These are phyloP conservation scores for Eumerus sabulonum DNA, from an alignment of 2,888 invertebrate genomes.

Conservation along the genomic window DNA sequence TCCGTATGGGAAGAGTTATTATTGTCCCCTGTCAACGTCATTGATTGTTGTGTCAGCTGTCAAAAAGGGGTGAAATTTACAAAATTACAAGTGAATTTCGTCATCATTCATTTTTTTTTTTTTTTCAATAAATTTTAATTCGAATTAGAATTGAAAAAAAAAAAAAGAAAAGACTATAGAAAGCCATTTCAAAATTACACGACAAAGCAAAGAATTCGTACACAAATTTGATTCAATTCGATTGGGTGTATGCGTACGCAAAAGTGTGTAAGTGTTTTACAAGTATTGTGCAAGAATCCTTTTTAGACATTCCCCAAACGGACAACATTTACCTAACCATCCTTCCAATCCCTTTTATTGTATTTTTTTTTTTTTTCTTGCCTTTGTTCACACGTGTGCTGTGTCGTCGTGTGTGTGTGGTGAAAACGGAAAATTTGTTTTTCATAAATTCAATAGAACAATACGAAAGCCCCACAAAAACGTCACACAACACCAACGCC, in stretches of 20 bases:
- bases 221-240: conserved; percentile 8
- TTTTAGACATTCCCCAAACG: neutral
- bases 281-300: conserved; percentile 22
- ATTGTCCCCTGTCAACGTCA: neutral
- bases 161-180: conserved; percentile 5
- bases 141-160: conserved; percentile 7
- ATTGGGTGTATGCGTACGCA: conserved; percentile 10
- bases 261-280: conserved; percentile 11
- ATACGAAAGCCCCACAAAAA: conserved; percentile 22
- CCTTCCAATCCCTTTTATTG: too few species aligned
- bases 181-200: conserved; percentile 26
- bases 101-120: neutral
- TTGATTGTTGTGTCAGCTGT: neutral
- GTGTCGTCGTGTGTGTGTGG: conserved; percentile 20
- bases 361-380: too few species aligned
- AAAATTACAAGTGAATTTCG: conserved; percentile 1
- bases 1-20: neutral
- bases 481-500: neutral
- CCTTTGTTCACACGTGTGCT: neutral
- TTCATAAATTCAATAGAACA: conserved; percentile 18
- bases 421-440: conserved; percentile 41
- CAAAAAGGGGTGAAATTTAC: conserved; percentile 15
- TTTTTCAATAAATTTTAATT: conserved; percentile 15
- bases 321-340: too few species aligned
- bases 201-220: conserved; percentile 29